Evolutionary conservation across 1,140 invertebrate species (phyloP).

Genomic region (Argopecten irradians): DNA sequence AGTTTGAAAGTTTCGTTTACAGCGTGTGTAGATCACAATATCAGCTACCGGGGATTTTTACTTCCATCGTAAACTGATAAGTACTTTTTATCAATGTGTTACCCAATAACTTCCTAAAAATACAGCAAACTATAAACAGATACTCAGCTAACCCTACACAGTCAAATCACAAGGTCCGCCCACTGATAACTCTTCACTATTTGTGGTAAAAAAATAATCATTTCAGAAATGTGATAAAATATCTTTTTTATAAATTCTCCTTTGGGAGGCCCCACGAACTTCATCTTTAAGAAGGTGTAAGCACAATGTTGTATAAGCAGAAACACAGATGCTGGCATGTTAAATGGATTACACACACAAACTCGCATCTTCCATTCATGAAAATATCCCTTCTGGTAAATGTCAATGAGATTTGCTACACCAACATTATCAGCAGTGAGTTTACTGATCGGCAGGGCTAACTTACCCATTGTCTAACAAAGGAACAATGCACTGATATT

Average conservation of each 20-base stretch:
- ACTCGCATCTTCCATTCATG: slow-evolving; percentile 8
- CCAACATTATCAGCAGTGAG: neutral
- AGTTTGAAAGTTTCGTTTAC: no score
- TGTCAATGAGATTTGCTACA: neutral
- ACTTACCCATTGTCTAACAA: no score
- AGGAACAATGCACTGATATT: neutral
- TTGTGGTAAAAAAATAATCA: neutral
- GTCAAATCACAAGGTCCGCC: no score
- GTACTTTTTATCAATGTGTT: no score
- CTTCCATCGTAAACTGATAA: no score
- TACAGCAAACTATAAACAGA: no score
- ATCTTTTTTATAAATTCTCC: neutral
- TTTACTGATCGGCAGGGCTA: no score
- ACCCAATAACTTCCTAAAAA: no score
- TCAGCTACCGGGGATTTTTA: no score
- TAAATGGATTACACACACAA: slow-evolving; percentile 21
- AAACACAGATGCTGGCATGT: slow-evolving; percentile 5
- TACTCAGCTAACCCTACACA: no score
- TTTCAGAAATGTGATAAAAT: neutral
- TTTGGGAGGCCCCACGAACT: neutral
- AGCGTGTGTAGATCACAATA: no score
- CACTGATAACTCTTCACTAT: neutral
- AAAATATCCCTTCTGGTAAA: slow-evolving; percentile 2
- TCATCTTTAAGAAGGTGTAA: slow-evolving; percentile 10
- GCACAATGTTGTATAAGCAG: slow-evolving; percentile 16